Percentiles rank a stretch among this genome's conserved stretches.
Evolutionary conservation across 2,888 invertebrate genomes (phyloP).

Genomic region (Beris morrisii): DNA sequence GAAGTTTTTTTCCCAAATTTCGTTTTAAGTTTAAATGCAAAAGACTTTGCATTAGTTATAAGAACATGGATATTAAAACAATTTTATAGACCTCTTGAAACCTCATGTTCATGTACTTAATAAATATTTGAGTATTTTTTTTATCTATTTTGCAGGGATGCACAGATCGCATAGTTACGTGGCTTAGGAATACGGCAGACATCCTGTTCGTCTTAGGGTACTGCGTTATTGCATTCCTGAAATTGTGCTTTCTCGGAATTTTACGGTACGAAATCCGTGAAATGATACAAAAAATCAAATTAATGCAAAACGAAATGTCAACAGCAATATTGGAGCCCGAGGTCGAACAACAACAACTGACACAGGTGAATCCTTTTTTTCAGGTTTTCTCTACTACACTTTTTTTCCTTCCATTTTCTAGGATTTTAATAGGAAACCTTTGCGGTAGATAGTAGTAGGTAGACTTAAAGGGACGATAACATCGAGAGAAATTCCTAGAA

Average conservation of each 20-base stretch:
- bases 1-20: too few relatives aligned
- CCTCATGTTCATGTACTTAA: too few relatives aligned
- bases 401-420: neutral
- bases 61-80: too few relatives aligned
- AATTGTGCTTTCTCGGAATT: conserved; percentile 85
- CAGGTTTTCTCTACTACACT: neutral
- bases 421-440: neutral
- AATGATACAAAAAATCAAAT: conserved; percentile 88
- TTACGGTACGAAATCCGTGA: conserved; percentile 84
- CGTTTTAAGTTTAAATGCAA: too few relatives aligned
- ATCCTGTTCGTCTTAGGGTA: conserved; percentile 80
- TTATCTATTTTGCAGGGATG: conserved; percentile 61
- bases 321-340: conserved; percentile 55
- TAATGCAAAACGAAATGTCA: conserved; percentile 70
- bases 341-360: conserved; percentile 43
- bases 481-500: too few relatives aligned
- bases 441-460: neutral
- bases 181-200: conserved; percentile 79
- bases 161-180: conserved; percentile 70
- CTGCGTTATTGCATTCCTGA: conserved; percentile 86
- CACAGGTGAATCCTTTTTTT: conserved; percentile 38
- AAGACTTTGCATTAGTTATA: too few relatives aligned
- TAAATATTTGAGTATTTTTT: conserved; percentile 1
- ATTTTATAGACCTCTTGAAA: too few relatives aligned
- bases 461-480: too few relatives aligned